A percentile compares a stretch with the other conserved stretches of the same genome.
These are phyloP conservation scores for Esox lucius DNA, from an alignment of 2,797 vertebrate species.

Conservation along the genomic window DNA sequence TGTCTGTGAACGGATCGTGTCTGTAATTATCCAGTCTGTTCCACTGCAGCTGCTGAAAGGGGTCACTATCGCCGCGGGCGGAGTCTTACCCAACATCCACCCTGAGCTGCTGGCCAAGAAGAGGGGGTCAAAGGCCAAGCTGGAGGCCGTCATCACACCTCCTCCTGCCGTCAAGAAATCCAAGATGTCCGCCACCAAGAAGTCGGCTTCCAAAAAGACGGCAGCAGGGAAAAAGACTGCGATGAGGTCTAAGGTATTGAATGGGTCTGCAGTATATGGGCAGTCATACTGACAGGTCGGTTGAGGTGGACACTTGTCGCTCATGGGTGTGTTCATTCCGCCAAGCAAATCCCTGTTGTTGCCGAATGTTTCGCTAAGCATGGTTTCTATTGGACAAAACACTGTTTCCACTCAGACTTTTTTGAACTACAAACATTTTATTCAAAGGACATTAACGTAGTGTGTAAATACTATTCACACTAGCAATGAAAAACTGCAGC, in stretches of 20 bases:
- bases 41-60: conserved; percentile 88
- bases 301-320: neutral
- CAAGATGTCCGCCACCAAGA: conserved; percentile 84
- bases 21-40: neutral
- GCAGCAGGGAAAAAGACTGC: conserved; percentile 80
- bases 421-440: no score
- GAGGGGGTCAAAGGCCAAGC: conserved; percentile 89
- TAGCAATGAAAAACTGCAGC: no score
- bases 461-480: no score
- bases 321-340: no score
- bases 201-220: conserved; percentile 82
- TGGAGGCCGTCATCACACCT: conserved; percentile 90
- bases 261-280: neutral
- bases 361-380: no score
- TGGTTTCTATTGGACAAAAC: no score
- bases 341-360: no score
- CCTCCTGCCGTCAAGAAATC: conserved; percentile 87
- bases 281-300: neutral
- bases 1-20: no score
- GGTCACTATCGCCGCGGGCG: conserved; percentile 96
- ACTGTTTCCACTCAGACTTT: no score
- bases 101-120: conserved; percentile 96
- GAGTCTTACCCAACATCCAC: conserved; percentile 97
- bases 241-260: conserved; percentile 85
- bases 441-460: no score